Evolutionary conservation across 2,113 vertebrate species (phyloP).

Genomic region (Lipophrys pholis): DNA sequence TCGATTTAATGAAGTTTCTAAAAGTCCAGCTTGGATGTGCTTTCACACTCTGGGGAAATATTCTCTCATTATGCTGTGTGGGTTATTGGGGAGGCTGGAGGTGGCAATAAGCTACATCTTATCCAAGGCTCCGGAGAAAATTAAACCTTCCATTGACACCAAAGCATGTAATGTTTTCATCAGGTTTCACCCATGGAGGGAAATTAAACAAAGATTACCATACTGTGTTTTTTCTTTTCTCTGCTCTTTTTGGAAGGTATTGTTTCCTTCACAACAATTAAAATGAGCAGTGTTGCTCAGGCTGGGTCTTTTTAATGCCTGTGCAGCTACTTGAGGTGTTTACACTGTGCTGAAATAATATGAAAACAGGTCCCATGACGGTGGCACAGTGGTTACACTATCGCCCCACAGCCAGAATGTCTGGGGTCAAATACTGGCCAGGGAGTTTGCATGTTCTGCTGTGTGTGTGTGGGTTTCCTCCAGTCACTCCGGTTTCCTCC

Average conservation of each 20-base stretch:
- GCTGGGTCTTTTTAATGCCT: background rate
- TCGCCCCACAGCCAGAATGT: too few relatives aligned
- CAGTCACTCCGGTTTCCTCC: too few relatives aligned
- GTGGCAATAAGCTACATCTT: conserved; percentile 81
- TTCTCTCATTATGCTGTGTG: conserved; percentile 76
- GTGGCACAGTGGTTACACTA: too few relatives aligned
- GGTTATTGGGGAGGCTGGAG: conserved; percentile 61
- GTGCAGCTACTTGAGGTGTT: conserved; percentile 19
- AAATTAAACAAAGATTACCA: conserved; percentile 75
- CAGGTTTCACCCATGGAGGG: conserved; percentile 64
- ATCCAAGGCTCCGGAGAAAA: conserved; percentile 73
- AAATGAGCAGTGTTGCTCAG: conserved; percentile 2
- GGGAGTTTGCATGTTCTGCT: too few relatives aligned
- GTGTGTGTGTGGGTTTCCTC: too few relatives aligned
- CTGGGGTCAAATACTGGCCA: too few relatives aligned
- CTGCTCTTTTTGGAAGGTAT: conserved; percentile 39
- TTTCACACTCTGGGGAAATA: conserved; percentile 82
- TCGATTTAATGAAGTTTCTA: conserved; percentile 81
- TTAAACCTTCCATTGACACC: conserved; percentile 75
- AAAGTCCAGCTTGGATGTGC: conserved; percentile 72
- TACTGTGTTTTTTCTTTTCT: conserved; percentile 30
- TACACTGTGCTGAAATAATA: background rate
- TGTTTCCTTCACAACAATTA: conserved; percentile 36
- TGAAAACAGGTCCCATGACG: too few relatives aligned
- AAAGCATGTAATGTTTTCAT: conserved; percentile 76